phyloP scores from a whole-genome alignment of 2,888 invertebrate genomes.

The Atethmia centrago region DNA sequence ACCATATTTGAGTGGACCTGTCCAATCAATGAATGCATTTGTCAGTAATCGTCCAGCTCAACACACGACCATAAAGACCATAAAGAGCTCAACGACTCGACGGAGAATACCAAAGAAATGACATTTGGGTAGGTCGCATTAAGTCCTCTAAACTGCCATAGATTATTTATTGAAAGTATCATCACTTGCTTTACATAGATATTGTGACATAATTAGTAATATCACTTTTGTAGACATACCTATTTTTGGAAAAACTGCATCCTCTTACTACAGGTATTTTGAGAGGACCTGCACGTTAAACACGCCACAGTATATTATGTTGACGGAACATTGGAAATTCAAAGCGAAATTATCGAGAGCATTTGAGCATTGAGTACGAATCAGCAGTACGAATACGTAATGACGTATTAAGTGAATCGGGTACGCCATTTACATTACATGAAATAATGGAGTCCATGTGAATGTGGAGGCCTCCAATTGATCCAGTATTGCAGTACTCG shows the following conservation, averaged over 20 bases:
- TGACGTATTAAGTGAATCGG: slow-evolving; percentile 40
- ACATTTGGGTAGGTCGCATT: too few species aligned
- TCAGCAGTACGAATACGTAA: slow-evolving; percentile 49
- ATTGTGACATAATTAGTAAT: too few species aligned
- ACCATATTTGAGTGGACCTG: too few species aligned
- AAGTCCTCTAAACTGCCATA: too few species aligned
- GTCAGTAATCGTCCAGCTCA: too few species aligned
- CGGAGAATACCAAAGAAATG: too few species aligned
- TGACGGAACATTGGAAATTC: slow-evolving; percentile 31
- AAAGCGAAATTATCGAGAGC: slow-evolving; percentile 42
- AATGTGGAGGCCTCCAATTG: background rate
- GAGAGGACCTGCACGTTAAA: background rate
- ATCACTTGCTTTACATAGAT: too few species aligned
- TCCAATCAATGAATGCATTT: too few species aligned
- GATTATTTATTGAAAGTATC: too few species aligned
- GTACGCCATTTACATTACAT: slow-evolving; percentile 18
- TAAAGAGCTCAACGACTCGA: too few species aligned
- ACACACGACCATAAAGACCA: too few species aligned
- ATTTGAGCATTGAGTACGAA: slow-evolving; percentile 40
- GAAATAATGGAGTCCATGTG: slow-evolving; percentile 17
- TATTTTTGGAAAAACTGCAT: background rate
- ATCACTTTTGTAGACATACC: too few species aligned
- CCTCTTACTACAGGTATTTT: background rate
- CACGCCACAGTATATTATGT: background rate
- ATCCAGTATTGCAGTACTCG: slow-evolving; percentile 19